Percentiles rank a stretch among this genome's conserved stretches.
These are phyloP conservation scores for Rhynchotus rufescens DNA, from an alignment of 2,797 vertebrate genomes.

Conservation along the genomic window DNA sequence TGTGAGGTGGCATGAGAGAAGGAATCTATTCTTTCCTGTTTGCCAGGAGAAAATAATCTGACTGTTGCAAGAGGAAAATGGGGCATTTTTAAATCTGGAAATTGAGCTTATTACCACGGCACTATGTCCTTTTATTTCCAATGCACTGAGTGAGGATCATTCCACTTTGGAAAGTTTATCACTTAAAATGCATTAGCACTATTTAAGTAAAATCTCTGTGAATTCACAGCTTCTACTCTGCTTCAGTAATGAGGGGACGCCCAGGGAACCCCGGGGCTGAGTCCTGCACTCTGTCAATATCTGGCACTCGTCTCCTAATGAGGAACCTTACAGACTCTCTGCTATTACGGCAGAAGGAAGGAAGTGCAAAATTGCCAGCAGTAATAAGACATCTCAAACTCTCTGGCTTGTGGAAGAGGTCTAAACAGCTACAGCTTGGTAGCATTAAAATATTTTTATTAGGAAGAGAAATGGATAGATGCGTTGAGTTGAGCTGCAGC, in stretches of 20 bases:
- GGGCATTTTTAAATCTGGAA: neutral
- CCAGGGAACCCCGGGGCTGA: constrained; percentile 48
- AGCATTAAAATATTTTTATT: constrained; percentile 47
- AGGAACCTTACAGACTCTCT: constrained; percentile 67
- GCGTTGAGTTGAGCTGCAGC: neutral
- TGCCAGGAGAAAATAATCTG: constrained; percentile 14
- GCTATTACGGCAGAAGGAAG: constrained; percentile 68
- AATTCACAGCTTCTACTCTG: constrained; percentile 42
- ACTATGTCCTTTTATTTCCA: neutral
- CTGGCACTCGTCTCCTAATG: constrained; percentile 58
- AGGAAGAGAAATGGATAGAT: neutral
- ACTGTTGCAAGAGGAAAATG: neutral
- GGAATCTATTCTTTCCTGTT: constrained; percentile 49
- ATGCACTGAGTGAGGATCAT: neutral
- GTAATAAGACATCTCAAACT: constrained; percentile 72
- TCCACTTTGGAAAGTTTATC: constrained; percentile 18
- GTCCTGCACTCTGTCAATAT: constrained; percentile 70
- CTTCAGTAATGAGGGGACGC: constrained; percentile 49
- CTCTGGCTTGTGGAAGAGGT: constrained; percentile 28
- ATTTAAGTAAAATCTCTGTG: constrained; percentile 36
- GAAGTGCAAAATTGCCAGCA: constrained; percentile 74
- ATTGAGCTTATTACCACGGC: neutral
- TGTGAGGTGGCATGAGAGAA: constrained; percentile 54
- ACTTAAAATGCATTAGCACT: constrained; percentile 39
- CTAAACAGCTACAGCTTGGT: constrained; percentile 60